A percentile compares a stretch with the other conserved stretches of the same genome.
These are phyloP conservation scores for Tympanoctomys barrerae DNA, from an alignment of 2,797 vertebrate genomes.

Conservation along the genomic window DNA sequence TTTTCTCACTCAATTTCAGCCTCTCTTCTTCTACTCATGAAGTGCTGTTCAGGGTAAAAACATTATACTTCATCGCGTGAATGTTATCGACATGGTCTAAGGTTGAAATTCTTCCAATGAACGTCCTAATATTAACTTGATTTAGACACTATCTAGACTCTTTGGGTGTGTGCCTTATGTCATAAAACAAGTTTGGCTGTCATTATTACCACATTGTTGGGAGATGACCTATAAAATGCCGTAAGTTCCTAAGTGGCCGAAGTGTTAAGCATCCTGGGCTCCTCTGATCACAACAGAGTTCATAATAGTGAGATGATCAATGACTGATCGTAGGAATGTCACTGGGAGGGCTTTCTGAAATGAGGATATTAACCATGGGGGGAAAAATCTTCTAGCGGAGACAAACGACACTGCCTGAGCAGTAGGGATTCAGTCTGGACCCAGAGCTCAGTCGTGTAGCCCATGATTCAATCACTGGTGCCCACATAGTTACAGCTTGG, in stretches of 20 bases:
- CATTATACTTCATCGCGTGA: neutral
- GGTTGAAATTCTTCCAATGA: neutral
- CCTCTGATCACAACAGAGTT: neutral
- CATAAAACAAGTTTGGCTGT: neutral
- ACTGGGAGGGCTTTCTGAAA: too few species aligned
- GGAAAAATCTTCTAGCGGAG: neutral
- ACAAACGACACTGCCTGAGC: neutral
- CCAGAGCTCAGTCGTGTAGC: neutral
- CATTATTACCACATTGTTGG: neutral
- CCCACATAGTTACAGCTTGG: neutral
- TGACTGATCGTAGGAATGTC: neutral
- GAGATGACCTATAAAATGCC: neutral
- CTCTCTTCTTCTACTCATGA: neutral
- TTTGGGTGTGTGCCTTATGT: neutral
- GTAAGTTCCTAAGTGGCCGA: neutral
- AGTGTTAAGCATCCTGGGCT: neutral
- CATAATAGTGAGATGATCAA: neutral
- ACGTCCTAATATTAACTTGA: neutral
- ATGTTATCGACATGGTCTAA: neutral
- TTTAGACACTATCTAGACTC: neutral
- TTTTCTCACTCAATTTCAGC: neutral
- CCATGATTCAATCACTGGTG: neutral
- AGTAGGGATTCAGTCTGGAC: rapidly evolving
- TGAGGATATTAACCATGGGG: too few species aligned
- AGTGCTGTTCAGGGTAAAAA: neutral